Evolutionary conservation across 2,888 invertebrate genomes (phyloP).

Genomic region (Heliconius ethilla): DNA sequence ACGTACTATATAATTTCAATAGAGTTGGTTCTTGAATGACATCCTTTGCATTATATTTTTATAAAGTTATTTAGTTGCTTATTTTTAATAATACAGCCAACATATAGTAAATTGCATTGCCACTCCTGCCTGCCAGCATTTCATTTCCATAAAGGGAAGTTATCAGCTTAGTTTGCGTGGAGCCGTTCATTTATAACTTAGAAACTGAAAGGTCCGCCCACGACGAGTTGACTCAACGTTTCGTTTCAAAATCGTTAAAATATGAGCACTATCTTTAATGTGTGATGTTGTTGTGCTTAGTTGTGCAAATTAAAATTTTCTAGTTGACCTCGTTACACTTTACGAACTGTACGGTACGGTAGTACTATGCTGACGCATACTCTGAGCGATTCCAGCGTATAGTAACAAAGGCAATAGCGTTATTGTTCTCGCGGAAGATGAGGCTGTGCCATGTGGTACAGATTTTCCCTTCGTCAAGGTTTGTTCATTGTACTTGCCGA

Average conservation of each 20-base stretch:
- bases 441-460: constrained; percentile 57
- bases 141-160: constrained; percentile 53
- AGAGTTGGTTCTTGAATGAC: background rate
- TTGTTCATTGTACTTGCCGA: constrained; percentile 44
- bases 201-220: constrained; percentile 38
- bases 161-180: constrained; percentile 41
- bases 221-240: constrained; percentile 45
- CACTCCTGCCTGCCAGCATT: constrained; percentile 49
- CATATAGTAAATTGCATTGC: constrained; percentile 42
- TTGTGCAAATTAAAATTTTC: constrained; percentile 39
- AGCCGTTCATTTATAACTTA: constrained; percentile 26
- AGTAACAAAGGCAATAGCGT: constrained; percentile 60
- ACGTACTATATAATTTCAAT: background rate
- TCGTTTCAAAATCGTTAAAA: constrained; percentile 46
- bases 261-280: constrained; percentile 35
- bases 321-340: constrained; percentile 54
- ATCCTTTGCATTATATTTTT: background rate
- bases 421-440: constrained; percentile 64
- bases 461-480: constrained; percentile 61
- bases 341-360: constrained; percentile 43
- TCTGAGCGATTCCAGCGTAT: constrained; percentile 61
- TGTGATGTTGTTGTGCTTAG: constrained; percentile 28
- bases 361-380: constrained; percentile 56
- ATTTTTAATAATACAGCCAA: background rate
- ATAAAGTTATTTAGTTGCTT: background rate